A percentile compares a stretch with the other conserved stretches of the same genome.
phyloP scores from a whole-genome alignment of 1,140 invertebrate species.

The Yoshiicerus persimilis region DNA sequence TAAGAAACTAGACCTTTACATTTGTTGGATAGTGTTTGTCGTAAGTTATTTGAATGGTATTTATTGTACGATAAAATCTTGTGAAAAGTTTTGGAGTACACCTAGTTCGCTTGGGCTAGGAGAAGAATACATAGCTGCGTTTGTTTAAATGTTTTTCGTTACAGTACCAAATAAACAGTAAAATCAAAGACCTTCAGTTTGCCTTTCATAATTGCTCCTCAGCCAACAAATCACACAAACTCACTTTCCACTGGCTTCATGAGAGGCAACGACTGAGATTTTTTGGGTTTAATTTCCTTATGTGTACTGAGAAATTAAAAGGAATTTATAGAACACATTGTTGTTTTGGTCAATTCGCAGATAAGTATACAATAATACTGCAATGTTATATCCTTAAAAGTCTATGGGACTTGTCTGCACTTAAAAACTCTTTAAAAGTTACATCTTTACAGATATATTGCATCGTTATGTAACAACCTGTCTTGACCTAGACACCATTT shows the following conservation, averaged over 20 bases:
- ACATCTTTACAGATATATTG: neutral
- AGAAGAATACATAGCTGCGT: neutral
- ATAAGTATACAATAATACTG: too few relatives aligned
- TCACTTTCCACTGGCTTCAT: neutral
- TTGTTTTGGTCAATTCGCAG: too few relatives aligned
- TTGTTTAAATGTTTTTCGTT: neutral
- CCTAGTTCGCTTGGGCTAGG: too few relatives aligned
- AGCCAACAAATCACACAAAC: neutral
- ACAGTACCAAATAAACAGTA: neutral
- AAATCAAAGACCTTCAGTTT: neutral
- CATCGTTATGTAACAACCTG: neutral
- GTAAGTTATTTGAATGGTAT: neutral
- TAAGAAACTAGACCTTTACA: neutral
- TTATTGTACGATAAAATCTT: too few relatives aligned
- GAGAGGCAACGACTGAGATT: neutral
- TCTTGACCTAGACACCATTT: neutral
- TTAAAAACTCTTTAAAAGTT: neutral
- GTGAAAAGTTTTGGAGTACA: too few relatives aligned
- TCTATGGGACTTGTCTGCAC: too few relatives aligned
- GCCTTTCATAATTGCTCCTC: neutral
- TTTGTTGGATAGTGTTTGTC: neutral
- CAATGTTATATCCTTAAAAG: too few relatives aligned
- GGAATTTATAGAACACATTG: neutral
- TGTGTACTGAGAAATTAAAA: neutral
- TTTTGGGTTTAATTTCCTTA: neutral